Evolutionary conservation across 2,113 vertebrate species (phyloP), one percentile per base, ranked within the genome.

Genomic region (Capreolus pygargus): DNA sequence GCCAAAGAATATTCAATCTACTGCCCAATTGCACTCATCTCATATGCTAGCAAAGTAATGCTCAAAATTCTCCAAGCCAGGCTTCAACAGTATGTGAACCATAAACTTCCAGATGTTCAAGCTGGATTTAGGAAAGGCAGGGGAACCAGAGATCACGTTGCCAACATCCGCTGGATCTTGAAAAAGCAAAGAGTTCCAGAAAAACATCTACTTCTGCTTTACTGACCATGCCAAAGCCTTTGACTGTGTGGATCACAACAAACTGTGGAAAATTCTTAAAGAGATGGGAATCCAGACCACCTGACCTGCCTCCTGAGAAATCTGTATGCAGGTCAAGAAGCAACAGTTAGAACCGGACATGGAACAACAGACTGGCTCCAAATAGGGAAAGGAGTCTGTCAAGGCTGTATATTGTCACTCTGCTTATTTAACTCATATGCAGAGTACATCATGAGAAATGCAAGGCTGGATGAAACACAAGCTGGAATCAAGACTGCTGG

Each of bases 141-240:
- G 8, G n/a, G 64, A 36, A 70, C 64, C 17, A 36, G n/a, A 70
- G 64, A 70, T 19, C n/a, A 70, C 0, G 0, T 70, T 70, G 64
- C 64, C 64, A 70, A 70, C 9, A 36, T 23, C n/a, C 4, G 0
- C 0, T 70, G n/a, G 17, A 70, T 36, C 0, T 36, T n/a, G 8
- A 70, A 36, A 70, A 70, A 70, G 64, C 17, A 70, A 10, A 67
- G 64, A 70, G n/a, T 70, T 70, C n/a, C 9, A 70, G 17, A 70
- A 70, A 70, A 70, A 36, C 2, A 21, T 36, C 64, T 70, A 70
- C n/a, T 70, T 36, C 64, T n/a, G 61, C 61, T 36, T 70, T 70
- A 70, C 10, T 67, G 64, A 67, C 64, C 10, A 36, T 4, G 33
- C 33, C 64, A 67, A 67, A 67, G 64, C 33, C 33, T 67, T 67